Conservation (phyloP, 2,113 vertebrate genomes). For the Tichodroma muraria region DNA sequence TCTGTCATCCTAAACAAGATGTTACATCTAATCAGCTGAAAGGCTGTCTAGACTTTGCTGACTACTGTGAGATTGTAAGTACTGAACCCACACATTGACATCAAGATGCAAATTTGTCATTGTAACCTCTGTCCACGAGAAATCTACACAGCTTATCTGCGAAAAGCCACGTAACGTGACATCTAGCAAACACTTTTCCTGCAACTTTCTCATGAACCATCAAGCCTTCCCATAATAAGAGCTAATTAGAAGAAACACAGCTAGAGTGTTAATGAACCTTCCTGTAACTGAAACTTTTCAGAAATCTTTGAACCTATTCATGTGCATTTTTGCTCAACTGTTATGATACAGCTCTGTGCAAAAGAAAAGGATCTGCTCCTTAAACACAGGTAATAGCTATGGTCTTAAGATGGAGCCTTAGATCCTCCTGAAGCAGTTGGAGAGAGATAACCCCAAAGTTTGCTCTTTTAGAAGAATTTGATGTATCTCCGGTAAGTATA, state of each 20-base stretch:
- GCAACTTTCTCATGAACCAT: not conserved
- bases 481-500: not conserved
- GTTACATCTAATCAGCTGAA: not conserved
- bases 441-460: not conserved
- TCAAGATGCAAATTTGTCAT: not conserved
- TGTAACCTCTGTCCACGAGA: not conserved
- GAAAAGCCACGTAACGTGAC: not conserved
- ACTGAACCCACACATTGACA: not conserved
- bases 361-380: not conserved
- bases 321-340: not conserved
- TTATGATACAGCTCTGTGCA: not conserved
- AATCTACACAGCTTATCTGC: not conserved
- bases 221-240: not conserved
- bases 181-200: not conserved
- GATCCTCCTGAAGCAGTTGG: not conserved
- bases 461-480: not conserved
- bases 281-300: not conserved
- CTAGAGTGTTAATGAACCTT: not conserved
- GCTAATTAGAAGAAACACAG: not conserved
- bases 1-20: not conserved
- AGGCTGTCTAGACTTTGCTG: not conserved
- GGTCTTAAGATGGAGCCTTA: not conserved
- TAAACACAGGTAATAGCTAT: not conserved
- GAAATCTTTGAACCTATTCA: not conserved
- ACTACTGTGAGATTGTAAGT: not conserved